Conservation (phyloP, 1,140 invertebrate genomes). For the Holotrichia oblita region DNA sequence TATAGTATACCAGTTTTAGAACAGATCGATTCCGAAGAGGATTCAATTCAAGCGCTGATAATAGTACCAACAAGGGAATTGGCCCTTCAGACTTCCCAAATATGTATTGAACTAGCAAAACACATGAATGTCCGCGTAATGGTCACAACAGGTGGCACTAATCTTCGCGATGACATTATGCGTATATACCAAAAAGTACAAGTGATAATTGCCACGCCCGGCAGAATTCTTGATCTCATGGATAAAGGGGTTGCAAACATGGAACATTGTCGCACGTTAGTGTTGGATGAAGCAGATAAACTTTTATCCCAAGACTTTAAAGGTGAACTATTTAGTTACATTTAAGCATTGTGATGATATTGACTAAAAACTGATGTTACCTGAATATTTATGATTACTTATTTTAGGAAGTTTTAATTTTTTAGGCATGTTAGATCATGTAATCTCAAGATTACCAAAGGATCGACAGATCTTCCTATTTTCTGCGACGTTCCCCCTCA, state of each 20-base stretch:
- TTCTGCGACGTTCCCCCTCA: conserved; percentile 98
- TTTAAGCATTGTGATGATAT: too few relatives aligned
- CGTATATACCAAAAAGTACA: conserved; percentile 99
- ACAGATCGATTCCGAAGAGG: conserved; percentile 89
- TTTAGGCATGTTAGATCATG: conserved; percentile 92
- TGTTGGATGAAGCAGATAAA: conserved; percentile 99
- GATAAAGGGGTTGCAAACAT: conserved; percentile 98
- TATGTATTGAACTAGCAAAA: conserved; percentile 98
- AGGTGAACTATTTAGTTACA: conserved; percentile 74
- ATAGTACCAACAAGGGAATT: conserved; percentile 99
- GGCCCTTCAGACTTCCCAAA: conserved; percentile 99
- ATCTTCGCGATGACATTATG: conserved; percentile 99
- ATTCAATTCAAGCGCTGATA: conserved; percentile 95
- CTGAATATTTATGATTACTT: neutral
- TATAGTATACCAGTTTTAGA: conserved; percentile 99
- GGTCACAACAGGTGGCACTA: conserved; percentile 98
- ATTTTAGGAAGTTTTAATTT: neutral
- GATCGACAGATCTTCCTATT: conserved; percentile 98
- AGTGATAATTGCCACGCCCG: conserved; percentile 98
- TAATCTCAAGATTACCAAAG: conserved; percentile 88
- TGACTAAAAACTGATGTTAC: neutral
- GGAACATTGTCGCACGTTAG: conserved; percentile 95
- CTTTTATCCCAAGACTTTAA: conserved; percentile 99
- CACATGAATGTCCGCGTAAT: conserved; percentile 96
- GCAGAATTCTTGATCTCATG: conserved; percentile 99